Conservation (phyloP, 1,140 invertebrate genomes). For the Thaumetopoea pityocampa region DNA sequence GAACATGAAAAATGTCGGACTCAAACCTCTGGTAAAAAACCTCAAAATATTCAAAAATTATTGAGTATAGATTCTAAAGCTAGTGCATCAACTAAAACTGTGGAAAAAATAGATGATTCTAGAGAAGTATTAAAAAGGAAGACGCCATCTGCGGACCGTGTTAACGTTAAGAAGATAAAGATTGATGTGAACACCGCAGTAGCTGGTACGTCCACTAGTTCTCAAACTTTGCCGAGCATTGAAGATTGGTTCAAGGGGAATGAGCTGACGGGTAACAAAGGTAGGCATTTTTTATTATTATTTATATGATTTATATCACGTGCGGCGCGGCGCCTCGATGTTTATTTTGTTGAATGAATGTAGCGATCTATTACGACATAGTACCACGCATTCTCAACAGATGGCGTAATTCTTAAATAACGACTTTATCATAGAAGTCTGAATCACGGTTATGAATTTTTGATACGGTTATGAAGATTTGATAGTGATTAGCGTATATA, state of each 20-base stretch:
- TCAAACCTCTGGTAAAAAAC: neutral
- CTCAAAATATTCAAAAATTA: neutral
- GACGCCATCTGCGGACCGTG: conserved; percentile 4
- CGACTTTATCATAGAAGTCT: too few species aligned
- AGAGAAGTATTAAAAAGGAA: conserved; percentile 16
- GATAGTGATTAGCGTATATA: too few species aligned
- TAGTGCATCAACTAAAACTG: conserved; percentile 15
- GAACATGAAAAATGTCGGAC: too few species aligned
- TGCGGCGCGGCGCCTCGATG: too few species aligned
- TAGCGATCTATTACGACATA: too few species aligned
- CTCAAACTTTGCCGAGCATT: conserved; percentile 25
- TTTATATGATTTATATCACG: conserved; percentile 3
- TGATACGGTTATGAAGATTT: too few species aligned
- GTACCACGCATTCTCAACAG: too few species aligned
- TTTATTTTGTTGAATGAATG: too few species aligned
- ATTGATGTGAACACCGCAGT: conserved; percentile 12
- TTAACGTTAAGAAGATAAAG: conserved; percentile 16
- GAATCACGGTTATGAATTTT: too few species aligned
- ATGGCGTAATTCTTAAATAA: too few species aligned
- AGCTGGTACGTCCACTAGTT: conserved; percentile 2
- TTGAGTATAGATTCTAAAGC: conserved; percentile 9
- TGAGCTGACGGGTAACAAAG: conserved; percentile 11
- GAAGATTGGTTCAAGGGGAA: conserved; percentile 38
- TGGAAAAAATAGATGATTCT: conserved; percentile 8
- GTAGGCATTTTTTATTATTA: conserved; percentile 14